A percentile compares a stretch with the other conserved stretches of the same genome.
Evolutionary conservation across 2,797 vertebrate genomes (phyloP).

Genomic region (Myiotriccus ornatus): DNA sequence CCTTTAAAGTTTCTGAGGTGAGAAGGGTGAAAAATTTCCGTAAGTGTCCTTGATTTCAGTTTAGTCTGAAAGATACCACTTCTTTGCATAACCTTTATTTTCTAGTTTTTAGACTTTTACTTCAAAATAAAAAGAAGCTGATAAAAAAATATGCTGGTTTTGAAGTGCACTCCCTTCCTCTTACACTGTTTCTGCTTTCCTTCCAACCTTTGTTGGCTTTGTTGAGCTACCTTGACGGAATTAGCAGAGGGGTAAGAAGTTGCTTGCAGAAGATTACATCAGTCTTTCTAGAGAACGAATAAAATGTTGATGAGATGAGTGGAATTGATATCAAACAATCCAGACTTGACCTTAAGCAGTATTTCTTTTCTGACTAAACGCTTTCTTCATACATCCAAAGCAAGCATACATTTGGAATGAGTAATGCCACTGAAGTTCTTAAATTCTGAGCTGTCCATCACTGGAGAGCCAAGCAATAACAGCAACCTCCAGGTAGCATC

Average conservation of each 20-base stretch:
- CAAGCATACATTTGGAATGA: neutral
- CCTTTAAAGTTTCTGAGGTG: neutral
- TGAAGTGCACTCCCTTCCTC: neutral
- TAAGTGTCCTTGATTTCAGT: neutral
- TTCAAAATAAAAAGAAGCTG: neutral
- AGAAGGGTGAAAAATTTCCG: neutral
- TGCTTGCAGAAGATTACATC: neutral
- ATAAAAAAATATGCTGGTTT: neutral
- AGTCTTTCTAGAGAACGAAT: neutral
- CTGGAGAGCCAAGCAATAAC: neutral
- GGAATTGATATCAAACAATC: neutral
- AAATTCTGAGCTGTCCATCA: neutral
- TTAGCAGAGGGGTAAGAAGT: neutral
- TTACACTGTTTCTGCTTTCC: neutral
- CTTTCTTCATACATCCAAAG: neutral
- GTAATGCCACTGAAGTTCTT: neutral
- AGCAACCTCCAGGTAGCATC: neutral
- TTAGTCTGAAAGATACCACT: neutral
- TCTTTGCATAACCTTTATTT: neutral
- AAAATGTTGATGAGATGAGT: neutral
- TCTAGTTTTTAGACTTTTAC: neutral
- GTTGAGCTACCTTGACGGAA: neutral
- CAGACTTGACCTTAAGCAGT: neutral
- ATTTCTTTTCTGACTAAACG: neutral
- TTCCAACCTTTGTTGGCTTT: neutral